Percentiles rank a stretch among this genome's conserved stretches.
phyloP scores from a whole-genome alignment of 2,888 invertebrate genomes.

The Polyploca ridens region DNA sequence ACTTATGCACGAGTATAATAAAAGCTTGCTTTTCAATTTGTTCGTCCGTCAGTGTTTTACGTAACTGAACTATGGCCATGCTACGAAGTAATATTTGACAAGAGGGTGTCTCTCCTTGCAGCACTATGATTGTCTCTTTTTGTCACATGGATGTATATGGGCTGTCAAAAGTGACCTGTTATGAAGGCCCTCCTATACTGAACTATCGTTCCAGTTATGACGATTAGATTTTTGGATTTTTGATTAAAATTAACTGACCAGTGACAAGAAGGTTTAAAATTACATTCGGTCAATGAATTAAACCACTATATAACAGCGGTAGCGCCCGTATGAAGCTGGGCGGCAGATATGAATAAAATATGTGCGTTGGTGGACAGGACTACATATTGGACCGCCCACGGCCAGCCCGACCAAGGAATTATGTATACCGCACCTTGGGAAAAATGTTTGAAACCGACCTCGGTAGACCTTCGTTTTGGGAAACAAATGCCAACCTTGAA shows the following conservation, averaged over 20 bases:
- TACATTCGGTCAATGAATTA: background rate
- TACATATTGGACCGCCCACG: background rate
- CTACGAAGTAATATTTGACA: no score
- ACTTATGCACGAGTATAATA: background rate
- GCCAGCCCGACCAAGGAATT: background rate
- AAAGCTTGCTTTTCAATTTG: no score
- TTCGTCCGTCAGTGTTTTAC: no score
- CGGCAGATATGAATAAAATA: slow-evolving; percentile 8
- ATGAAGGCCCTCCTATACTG: no score
- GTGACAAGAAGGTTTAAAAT: no score
- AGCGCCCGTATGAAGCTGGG: background rate
- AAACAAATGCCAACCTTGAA: background rate
- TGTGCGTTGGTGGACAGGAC: slow-evolving; percentile 2
- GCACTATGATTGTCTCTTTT: no score
- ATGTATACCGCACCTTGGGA: background rate
- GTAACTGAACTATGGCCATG: no score
- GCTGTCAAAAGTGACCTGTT: no score
- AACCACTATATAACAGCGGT: background rate
- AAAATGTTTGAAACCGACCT: background rate
- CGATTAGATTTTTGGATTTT: background rate
- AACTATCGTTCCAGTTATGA: no score
- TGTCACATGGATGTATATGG: no score
- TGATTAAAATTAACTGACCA: background rate
- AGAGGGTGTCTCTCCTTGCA: no score
- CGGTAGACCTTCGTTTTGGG: background rate